Conservation (phyloP, 2,888 invertebrate species). For the Camponotus fellah region DNA sequence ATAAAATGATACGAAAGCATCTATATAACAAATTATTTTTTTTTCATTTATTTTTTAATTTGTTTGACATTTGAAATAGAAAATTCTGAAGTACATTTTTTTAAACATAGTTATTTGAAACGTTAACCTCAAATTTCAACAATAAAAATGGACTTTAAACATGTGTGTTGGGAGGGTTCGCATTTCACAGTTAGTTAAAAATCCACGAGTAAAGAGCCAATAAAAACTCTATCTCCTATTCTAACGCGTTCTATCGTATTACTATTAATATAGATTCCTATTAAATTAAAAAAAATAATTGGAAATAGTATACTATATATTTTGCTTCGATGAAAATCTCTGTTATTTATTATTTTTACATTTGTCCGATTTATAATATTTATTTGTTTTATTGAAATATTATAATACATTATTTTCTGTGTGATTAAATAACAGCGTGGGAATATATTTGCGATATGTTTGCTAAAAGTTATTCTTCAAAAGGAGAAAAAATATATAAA, state of each 20-base stretch:
- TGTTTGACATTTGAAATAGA: neutral
- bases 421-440: neutral
- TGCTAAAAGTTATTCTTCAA: neutral
- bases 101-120: slow-evolving; percentile 16
- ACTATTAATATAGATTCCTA: slow-evolving; percentile 23
- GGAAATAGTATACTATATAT: neutral
- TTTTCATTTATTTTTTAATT: neutral
- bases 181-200: slow-evolving; percentile 22
- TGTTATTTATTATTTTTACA: neutral
- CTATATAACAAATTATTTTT: neutral
- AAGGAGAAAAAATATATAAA: neutral
- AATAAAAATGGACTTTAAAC: slow-evolving; percentile 5
- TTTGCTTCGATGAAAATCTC: neutral
- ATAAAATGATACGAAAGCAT: neutral
- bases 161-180: neutral
- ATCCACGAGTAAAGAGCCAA: neutral
- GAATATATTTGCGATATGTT: neutral
- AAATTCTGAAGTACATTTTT: neutral
- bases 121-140: slow-evolving; percentile 20
- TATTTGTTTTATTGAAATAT: neutral
- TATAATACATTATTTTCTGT: neutral
- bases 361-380: neutral
- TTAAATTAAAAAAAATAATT: slow-evolving; percentile 8
- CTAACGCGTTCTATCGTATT: slow-evolving; percentile 9
- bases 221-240: neutral